Base-by-base conservation (phyloP, 2,797 vertebrate genomes). In the Acestrorhynchus altus region DNA sequence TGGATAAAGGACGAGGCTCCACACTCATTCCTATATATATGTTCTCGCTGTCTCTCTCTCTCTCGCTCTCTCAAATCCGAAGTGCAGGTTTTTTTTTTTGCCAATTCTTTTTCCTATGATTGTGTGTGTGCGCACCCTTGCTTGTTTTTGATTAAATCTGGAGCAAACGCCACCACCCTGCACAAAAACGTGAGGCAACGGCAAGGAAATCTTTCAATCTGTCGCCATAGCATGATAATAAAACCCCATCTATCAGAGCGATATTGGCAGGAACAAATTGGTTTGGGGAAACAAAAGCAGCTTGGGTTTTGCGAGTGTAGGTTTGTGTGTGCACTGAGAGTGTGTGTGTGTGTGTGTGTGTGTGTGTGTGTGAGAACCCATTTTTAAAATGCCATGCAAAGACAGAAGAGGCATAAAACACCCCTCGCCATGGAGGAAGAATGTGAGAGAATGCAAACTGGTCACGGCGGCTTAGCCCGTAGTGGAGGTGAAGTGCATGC, bases 131-230 rank as follows among this genome's bases (percentile, higher is more conserved):
- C 56, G 52, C 64, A 44, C 51, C 61, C 76, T 80, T 85, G 75
- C 76, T 83, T 85, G 86, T 79, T 85, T 89, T 86, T 87, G 83
- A 90, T 90, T 87, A 88, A 82, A 89, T 87, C 78, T 84, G 78
- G 74, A 81, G 73, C 77, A 72, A 80, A 81, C 80, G 64, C 75
- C 78, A 72, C 51, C 66, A 76, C 75, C 61, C 76, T 73, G 76
- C 82, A 80, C 79, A 82, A 61, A 12, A 39, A 18, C 18, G 35
- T 35, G 59, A 61, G 31, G 59, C 74, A 83, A 85, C 52, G 47
- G 83, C 78, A 76, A 82, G 83, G 35, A 86, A 88, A 89, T 84
- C 79, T 79, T 84, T 84, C 83, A 85, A 86, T 86, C 83, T 68
- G 84, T 77, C 72, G 63, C 83, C 59, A 78, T 78, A 75, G 77